Evolutionary conservation across 2,888 invertebrate genomes (phyloP), one percentile per base, ranked within the genome.

Genomic region (Ormyrus thymus): DNA sequence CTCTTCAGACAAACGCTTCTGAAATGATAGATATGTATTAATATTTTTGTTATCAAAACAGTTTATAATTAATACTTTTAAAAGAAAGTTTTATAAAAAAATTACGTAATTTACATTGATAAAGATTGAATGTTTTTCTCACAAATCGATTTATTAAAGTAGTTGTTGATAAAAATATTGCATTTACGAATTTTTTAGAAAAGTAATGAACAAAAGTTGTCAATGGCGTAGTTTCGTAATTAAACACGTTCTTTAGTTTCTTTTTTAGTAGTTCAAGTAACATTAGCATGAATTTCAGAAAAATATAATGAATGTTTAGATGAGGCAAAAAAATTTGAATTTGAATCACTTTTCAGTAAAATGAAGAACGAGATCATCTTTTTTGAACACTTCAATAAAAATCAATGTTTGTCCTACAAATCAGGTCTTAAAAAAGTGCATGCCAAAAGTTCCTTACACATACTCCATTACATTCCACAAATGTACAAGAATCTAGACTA

Each of bases 1-100:
- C 70, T 88, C 88, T 81, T 87, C 87, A n/a, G 85, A 86, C 81
- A 88, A 89, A 73, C 86, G 84, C 86, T 87, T 87, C 86, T 87
- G 83, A 78, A 81, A 81, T 73, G 78, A 77, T 81, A 75, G 76
- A 79, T 77, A 73, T 77, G 58, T 8, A 75, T 81, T 72, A 82
- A 75, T 76, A 72, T 56, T 46, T 76, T 75, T 79, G 61, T 29
- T 59, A 50, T 4, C 1, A 43, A 51, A 74, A 74, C 29, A 7
- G 10, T 53, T 68, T 55, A 13, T 13, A 65, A 61, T 70, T 48
- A 59, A 62, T 53, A 51, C 5, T 59, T 46, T 69, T 61, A 10
- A 51, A 45, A 43, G 55, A 11, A 6, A 48, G 7, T 68, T 43
- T 68, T 53, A 29, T 66, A 4, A 51, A 15, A 48, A 65, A 9